These are phyloP conservation scores for Callocephalon fimbriatum DNA, from an alignment of 2,113 vertebrate species.

Conservation along the genomic window DNA sequence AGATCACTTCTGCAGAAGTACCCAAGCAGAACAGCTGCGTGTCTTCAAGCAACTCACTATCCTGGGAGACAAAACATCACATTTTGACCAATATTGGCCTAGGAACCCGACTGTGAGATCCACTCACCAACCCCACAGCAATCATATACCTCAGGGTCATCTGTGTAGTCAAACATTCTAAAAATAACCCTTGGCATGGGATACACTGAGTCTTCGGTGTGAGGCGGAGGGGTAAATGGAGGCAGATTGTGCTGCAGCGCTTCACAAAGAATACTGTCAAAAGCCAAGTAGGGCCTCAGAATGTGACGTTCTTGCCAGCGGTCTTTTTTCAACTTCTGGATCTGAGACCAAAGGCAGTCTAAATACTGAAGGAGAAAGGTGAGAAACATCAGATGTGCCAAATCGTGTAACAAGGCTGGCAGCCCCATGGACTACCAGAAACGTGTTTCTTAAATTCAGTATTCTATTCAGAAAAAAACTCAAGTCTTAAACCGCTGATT, in stretches of 20 bases:
- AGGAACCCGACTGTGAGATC: not conserved
- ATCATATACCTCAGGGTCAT: conserved; percentile 89
- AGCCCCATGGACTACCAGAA: not conserved
- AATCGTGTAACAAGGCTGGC: not conserved
- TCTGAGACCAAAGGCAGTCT: conserved; percentile 98
- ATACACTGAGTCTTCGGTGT: conserved; percentile 90
- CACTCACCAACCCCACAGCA: not conserved
- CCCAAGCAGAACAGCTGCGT: not conserved
- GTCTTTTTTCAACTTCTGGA: conserved; percentile 97
- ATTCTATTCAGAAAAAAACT: not conserved
- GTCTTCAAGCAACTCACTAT: not conserved
- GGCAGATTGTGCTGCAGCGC: conserved; percentile 97
- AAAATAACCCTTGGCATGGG: conserved; percentile 93
- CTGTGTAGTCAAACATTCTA: conserved; percentile 98
- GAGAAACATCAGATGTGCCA: not conserved
- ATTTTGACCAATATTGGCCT: not conserved
- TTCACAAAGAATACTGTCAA: conserved; percentile 97
- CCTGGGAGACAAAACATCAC: not conserved
- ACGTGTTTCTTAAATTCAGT: not conserved
- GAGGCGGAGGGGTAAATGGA: conserved; percentile 94
- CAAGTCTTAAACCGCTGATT: not conserved
- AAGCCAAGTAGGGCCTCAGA: conserved; percentile 94
- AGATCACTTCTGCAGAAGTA: not conserved
- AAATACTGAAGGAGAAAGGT: conserved; percentile 84
- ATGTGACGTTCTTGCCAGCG: conserved; percentile 98